Conservation (phyloP, 2,113 vertebrate genomes). For the Hippocampus zosterae region DNA sequence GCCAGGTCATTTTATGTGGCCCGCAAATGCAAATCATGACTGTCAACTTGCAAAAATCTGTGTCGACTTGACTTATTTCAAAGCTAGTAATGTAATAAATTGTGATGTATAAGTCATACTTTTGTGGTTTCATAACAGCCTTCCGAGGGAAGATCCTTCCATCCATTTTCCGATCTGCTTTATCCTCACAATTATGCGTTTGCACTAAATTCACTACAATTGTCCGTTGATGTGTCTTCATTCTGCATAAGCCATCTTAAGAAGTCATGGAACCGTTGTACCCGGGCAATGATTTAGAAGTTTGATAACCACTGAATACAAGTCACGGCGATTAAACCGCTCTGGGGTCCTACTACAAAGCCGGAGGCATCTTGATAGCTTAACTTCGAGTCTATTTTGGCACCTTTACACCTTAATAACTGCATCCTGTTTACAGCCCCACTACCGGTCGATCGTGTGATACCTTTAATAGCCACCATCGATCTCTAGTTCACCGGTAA, state of each 20-base stretch:
- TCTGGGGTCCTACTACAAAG: background rate
- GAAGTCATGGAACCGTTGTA: background rate
- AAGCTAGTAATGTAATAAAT: no score
- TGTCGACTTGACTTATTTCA: no score
- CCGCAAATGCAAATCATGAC: no score
- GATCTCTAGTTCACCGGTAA: background rate
- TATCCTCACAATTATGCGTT: background rate
- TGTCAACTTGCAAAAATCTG: no score
- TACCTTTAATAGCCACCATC: background rate
- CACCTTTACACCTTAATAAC: background rate
- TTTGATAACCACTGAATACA: background rate
- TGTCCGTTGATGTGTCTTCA: background rate
- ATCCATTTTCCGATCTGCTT: no score
- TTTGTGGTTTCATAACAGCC: no score
- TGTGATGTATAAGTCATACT: no score
- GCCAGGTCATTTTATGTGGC: no score
- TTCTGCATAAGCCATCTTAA: background rate
- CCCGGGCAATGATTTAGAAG: background rate
- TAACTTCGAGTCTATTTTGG: background rate
- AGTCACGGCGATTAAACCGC: background rate
- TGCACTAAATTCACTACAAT: background rate
- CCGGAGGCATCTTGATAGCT: background rate
- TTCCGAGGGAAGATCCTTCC: no score
- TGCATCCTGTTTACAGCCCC: background rate
- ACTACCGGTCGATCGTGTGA: background rate